Base-by-base conservation (phyloP, 2,797 vertebrate genomes). In the Hydrolagus colliei region DNA sequence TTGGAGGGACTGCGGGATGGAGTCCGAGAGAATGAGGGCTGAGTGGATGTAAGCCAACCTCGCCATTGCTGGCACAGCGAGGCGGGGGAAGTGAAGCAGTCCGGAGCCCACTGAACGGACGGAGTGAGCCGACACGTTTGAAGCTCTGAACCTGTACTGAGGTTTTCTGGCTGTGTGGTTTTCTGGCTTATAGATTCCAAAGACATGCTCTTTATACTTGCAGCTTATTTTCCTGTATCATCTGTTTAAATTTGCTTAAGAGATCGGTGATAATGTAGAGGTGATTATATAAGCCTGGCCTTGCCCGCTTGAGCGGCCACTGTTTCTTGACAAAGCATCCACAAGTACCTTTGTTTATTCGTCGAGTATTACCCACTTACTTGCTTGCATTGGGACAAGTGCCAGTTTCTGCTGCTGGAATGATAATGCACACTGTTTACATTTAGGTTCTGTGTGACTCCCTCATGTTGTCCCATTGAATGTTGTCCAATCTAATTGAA, bases 361-460 rank as follows among this genome's bases (percentile, higher is more conserved):
- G 13, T 71, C 32, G 68, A 65, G 79, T 84, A 84, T 68, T 71
- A 71, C 68, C 67, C 65, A 71, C 79, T 84, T 35, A 41, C 32
- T 35, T 71, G 65, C 79, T 84, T 84, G 68, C 79, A 9, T 18
- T 41, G 65, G 65, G 79, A 84, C 68, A 65, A 84, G 68, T 84
- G 79, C 79, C 79, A 84, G 65, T 65, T 71, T 68, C 41, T 68
- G 79, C 41, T 68, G 68, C 41, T 84, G 65, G 63, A 41, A 32
- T 35, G 52, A 84, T 84, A 71, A 68, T 84, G 68, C 79, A 71
- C 63, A 71, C 79, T 84, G 68, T 84, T 84, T 84, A 84, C 79
- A 52, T 71, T 84, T 84, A 84, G 67, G 67, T 84, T 84, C 79
- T 71, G 65, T 84, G 79, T 12, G 18, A 71, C 27, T 27, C 79